Evolutionary conservation across 2,888 invertebrate genomes (phyloP).

Genomic region (Pterostichus niger): DNA sequence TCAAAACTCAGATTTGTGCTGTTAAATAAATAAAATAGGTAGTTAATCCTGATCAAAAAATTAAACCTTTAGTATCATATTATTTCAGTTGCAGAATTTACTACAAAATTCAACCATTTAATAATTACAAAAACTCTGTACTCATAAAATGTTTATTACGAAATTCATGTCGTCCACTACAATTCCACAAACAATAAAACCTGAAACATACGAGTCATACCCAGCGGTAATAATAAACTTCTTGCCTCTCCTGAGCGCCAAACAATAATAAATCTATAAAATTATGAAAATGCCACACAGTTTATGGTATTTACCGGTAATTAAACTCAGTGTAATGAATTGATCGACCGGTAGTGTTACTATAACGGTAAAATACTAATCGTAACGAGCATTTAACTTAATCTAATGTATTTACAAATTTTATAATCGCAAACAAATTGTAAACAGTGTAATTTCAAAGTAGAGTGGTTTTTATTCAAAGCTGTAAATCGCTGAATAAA

Average conservation of each 20-base stretch:
- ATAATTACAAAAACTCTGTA: neutral
- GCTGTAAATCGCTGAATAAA: too few species aligned
- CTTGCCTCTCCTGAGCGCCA: neutral
- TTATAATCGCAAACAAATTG: too few species aligned
- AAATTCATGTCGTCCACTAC: slow-evolving; percentile 11
- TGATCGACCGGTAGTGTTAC: slow-evolving; percentile 15
- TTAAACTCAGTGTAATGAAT: slow-evolving; percentile 24
- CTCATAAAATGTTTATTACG: slow-evolving; percentile 37
- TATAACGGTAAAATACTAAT: neutral
- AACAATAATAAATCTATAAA: slow-evolving; percentile 37
- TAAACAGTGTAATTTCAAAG: too few species aligned
- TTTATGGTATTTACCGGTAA: slow-evolving; percentile 32
- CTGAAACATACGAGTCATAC: neutral
- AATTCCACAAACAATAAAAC: slow-evolving; percentile 26
- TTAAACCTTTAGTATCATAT: too few species aligned
- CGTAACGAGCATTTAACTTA: slow-evolving; percentile 5
- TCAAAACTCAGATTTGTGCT: too few species aligned
- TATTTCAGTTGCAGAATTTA: neutral
- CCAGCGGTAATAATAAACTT: slow-evolving; percentile 9
- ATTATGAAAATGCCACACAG: slow-evolving; percentile 20
- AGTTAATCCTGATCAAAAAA: neutral
- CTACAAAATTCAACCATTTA: slow-evolving; percentile 14
- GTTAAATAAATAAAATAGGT: neutral
- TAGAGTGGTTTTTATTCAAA: too few species aligned
- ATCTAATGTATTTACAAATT: neutral